Conservation (phyloP, 1,140 invertebrate species). For the fruit fly (Drosophila melanogaster) region Release_6_plus_ISO1_MT NC_004354.4:11078501-11079000, state of each 20-base stretch:
- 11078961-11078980: conserved; percentile 86
- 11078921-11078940: conserved; percentile 71
- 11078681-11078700: conserved; percentile 88
- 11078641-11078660: conserved; percentile 85
- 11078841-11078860: conserved; percentile 85
- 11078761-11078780: conserved; percentile 90
- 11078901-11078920: conserved; percentile 53
- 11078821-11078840: conserved; percentile 90
- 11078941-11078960: conserved; percentile 70
- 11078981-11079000: conserved; percentile 90
- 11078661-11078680: conserved; percentile 85
- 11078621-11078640: conserved; percentile 94
- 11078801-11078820: conserved; percentile 85
- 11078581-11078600: not conserved
- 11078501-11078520: conserved; percentile 90
- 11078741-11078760: conserved; percentile 87
- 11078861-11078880: conserved; percentile 24
- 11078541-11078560: conserved; percentile 87
- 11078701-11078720: conserved; percentile 86
- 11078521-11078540: conserved; percentile 89
- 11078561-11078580: not conserved
- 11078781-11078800: conserved; percentile 85
- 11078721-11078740: conserved; percentile 86
- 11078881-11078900: conserved; percentile 60
- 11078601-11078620: conserved; percentile 89